Evolutionary conservation across 1,140 invertebrate species (phyloP).

Genomic region (Lanistes nyassanus): DNA sequence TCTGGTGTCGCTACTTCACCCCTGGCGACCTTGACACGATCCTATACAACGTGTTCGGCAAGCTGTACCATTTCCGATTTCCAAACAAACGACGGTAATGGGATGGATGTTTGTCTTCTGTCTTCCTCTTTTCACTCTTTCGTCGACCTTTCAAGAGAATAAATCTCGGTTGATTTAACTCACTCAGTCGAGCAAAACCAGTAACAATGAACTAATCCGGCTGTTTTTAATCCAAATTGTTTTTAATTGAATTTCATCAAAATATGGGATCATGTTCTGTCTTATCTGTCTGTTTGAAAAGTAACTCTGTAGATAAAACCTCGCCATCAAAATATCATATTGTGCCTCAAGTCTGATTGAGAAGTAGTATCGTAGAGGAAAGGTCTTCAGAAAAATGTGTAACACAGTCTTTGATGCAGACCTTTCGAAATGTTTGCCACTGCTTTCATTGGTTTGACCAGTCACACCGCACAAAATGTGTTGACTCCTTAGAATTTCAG

Average conservation of each 20-base stretch:
- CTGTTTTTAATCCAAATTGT: not conserved
- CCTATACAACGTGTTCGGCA: not conserved
- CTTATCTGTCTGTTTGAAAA: not conserved
- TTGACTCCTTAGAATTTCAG: too few relatives aligned
- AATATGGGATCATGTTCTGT: not conserved
- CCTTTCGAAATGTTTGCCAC: too few relatives aligned
- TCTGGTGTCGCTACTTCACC: conserved; percentile 18
- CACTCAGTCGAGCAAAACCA: not conserved
- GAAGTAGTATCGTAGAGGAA: too few relatives aligned
- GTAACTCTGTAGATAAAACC: too few relatives aligned
- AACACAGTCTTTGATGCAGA: too few relatives aligned
- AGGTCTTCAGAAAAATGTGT: too few relatives aligned
- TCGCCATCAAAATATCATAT: too few relatives aligned
- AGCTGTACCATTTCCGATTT: not conserved
- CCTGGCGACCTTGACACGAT: not conserved
- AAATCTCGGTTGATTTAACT: not conserved
- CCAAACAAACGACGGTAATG: not conserved
- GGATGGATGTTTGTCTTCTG: not conserved
- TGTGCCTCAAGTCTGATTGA: too few relatives aligned
- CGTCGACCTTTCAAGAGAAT: not conserved
- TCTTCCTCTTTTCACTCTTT: not conserved
- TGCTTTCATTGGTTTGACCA: too few relatives aligned
- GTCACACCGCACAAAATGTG: too few relatives aligned
- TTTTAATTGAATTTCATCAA: not conserved
- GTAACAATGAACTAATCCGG: not conserved